phyloP scores from a whole-genome alignment of 2,888 invertebrate genomes.

The Nasonovia ribisnigri region DNA sequence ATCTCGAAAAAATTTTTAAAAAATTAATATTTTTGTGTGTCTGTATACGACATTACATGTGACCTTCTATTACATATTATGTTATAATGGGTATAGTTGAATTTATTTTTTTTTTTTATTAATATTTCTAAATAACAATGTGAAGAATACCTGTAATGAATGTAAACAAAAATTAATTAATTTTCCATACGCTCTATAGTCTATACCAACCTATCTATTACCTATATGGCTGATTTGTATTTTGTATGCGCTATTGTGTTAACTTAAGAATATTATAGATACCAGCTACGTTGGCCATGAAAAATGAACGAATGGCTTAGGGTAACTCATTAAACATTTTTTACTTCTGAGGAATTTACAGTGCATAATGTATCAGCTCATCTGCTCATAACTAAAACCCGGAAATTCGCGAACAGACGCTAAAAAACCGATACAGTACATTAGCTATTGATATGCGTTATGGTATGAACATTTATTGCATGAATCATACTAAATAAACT shows the following conservation, averaged over 20 bases:
- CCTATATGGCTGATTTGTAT: background rate
- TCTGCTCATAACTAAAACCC: background rate
- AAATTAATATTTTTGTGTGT: background rate
- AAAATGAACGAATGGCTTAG: background rate
- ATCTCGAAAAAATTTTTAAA: background rate
- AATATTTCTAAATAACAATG: background rate
- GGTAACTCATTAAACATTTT: background rate
- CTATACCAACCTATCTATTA: background rate
- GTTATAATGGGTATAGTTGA: background rate
- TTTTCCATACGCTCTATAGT: constrained; percentile 10
- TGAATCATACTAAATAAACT: background rate
- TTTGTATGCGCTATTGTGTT: constrained; percentile 33
- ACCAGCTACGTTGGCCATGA: background rate
- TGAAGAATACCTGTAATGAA: constrained; percentile 31
- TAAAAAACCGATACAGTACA: background rate
- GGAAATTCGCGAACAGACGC: background rate
- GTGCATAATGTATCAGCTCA: background rate
- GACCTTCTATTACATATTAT: constrained; percentile 21
- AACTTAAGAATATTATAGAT: background rate
- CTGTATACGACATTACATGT: background rate
- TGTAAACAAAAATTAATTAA: constrained; percentile 44
- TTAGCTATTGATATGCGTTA: background rate
- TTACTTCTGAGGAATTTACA: background rate
- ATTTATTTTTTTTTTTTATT: background rate
- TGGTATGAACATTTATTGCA: background rate